These are phyloP conservation scores for Streptopelia turtur DNA, from an alignment of 2,797 vertebrate species.

Conservation along the genomic window DNA sequence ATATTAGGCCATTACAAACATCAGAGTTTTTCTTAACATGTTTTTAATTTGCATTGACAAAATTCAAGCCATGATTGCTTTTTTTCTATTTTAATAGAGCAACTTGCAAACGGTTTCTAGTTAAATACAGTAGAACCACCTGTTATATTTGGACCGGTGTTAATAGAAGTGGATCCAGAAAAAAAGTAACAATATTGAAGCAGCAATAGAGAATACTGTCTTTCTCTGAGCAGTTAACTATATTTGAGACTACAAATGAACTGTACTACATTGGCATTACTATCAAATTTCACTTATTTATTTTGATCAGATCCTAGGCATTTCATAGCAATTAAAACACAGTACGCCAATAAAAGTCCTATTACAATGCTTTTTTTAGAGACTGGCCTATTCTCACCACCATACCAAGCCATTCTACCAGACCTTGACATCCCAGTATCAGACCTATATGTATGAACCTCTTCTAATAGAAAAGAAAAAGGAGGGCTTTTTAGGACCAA, in stretches of 20 bases:
- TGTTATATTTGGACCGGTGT: conserved; percentile 56
- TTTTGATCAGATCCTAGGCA: neutral
- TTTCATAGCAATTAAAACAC: neutral
- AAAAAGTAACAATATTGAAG: conserved; percentile 35
- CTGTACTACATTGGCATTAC: neutral
- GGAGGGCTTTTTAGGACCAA: accelerated
- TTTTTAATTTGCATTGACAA: conserved; percentile 60
- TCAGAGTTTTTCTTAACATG: conserved; percentile 5
- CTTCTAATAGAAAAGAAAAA: neutral
- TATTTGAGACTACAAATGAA: neutral
- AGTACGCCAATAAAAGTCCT: neutral
- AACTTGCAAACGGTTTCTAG: conserved; percentile 41
- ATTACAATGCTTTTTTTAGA: neutral
- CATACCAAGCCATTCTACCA: neutral
- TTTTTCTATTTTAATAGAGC: conserved; percentile 43
- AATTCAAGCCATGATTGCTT: conserved; percentile 45
- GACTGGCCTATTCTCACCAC: neutral
- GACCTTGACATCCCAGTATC: no score
- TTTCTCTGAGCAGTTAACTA: neutral
- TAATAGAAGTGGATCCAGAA: neutral
- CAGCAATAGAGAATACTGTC: neutral
- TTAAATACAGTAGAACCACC: conserved; percentile 58
- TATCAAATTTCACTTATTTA: neutral
- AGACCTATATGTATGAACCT: neutral
- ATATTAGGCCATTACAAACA: conserved; percentile 56